Base-by-base conservation (phyloP, 2,888 invertebrate genomes). In the Lordiphosa andalusiaca region DNA sequence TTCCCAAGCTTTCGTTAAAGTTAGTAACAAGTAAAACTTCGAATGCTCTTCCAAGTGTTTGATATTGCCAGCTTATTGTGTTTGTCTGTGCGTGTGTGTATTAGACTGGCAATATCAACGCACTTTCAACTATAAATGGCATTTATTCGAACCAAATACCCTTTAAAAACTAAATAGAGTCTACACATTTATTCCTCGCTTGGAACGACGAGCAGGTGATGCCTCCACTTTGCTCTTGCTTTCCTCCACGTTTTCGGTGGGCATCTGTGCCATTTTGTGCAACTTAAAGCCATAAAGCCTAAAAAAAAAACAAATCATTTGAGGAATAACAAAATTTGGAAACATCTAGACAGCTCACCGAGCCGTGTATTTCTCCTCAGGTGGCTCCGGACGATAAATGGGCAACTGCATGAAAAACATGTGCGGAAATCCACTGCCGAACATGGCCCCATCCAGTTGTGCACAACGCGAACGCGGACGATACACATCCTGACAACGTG, bases 341-440 rank as follows among this genome's bases (percentile, higher is more conserved):
- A 33, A 2, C 6, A 0, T 5, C 16, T 2, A 13, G 9, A 2
- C 0, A 5, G 67, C 77, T 46, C 3, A 84, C 80, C 80, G 67
- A 19, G 83, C 70, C 5, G 53, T 64, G 23, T 80, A 80, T n/a
- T 59, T 63, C 25, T 61, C 49, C 0, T 44, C 0, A 0, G 70
- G 58, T 4, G 60, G 64, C 1, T 38, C 10, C 0, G 80, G 80
- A n/a, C 59, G 16, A 37, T 74, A 9, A 1, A 57, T 9, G 3
- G 85, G 83, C 44, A 66, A 0, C 39, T 72, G 66, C 80, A 84
- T 82, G 4, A 83, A 69, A 33, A 81, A 84, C 67, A 69, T 68
- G n/a, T 81, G 85, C 3, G 80, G 80, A 42, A 81, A 81, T 1
- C 65, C 56, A 38, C 56, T 37, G 3, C 80, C 80, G 4, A 81